Evolutionary conservation across 2,888 invertebrate species (phyloP).

Genomic region (Schrankia costaestrigalis): DNA sequence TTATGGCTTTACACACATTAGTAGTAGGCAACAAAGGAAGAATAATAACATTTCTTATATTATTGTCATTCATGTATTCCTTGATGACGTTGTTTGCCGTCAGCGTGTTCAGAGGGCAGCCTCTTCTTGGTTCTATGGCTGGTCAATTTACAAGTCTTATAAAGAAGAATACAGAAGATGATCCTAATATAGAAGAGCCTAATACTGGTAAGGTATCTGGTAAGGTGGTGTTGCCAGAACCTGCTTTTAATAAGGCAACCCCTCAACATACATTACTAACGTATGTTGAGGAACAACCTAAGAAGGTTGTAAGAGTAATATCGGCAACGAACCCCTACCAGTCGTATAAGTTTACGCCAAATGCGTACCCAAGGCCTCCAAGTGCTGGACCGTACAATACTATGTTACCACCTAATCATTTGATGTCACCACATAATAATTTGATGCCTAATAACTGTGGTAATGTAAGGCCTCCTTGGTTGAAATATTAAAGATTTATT

Average conservation of each 20-base stretch:
- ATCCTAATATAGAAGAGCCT: too few relatives aligned
- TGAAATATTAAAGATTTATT: too few relatives aligned
- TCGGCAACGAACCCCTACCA: conserved; percentile 61
- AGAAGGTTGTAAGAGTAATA: conserved; percentile 59
- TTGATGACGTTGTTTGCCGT: conserved; percentile 55
- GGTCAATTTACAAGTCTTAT: conserved; percentile 29
- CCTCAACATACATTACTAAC: too few relatives aligned
- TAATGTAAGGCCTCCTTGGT: too few relatives aligned
- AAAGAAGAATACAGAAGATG: too few relatives aligned
- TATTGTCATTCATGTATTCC: conserved; percentile 39
- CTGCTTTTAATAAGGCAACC: conserved; percentile 52
- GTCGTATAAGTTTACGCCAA: conserved; percentile 52
- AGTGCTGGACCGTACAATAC: neutral
- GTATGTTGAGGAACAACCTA: conserved; percentile 57
- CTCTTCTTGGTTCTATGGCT: conserved; percentile 45
- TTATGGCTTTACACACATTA: conserved; percentile 43
- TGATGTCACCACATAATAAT: too few relatives aligned
- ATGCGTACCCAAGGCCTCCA: conserved; percentile 27
- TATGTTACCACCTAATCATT: neutral
- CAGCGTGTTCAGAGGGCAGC: conserved; percentile 58
- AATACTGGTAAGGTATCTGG: too few relatives aligned
- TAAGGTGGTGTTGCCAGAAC: conserved; percentile 25
- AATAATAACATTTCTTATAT: conserved; percentile 50
- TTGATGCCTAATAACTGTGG: too few relatives aligned
- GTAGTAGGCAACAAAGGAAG: conserved; percentile 48